Conservation (phyloP, 2,113 vertebrate species). For the Centropristis striata region DNA sequence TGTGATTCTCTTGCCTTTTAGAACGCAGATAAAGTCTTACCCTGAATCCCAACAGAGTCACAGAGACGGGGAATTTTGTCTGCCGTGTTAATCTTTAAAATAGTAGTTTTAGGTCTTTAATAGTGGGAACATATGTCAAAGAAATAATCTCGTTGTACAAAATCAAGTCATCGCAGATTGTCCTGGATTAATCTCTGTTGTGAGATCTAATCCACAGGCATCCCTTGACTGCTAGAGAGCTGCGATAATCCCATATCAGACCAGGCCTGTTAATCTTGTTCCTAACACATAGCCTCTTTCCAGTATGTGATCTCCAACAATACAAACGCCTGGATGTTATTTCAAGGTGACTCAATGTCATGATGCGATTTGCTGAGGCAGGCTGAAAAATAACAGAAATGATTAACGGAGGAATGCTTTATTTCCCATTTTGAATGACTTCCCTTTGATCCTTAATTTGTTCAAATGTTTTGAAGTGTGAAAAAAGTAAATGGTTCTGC, state of each 20-base stretch:
- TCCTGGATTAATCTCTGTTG: constrained; percentile 65
- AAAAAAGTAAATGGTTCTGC: constrained; percentile 31
- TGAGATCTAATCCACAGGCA: constrained; percentile 68
- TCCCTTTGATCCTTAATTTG: constrained; percentile 32
- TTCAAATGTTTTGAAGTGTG: constrained; percentile 12
- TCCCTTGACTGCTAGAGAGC: constrained; percentile 38
- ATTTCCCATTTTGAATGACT: not conserved
- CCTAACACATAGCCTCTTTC: constrained; percentile 45
- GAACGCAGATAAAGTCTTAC: not conserved
- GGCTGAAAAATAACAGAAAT: constrained; percentile 8
- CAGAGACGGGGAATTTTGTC: not conserved
- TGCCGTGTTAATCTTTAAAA: constrained; percentile 22
- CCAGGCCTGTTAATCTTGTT: constrained; percentile 50
- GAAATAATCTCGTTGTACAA: constrained; percentile 61
- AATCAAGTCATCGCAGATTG: constrained; percentile 66
- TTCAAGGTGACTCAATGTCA: constrained; percentile 60
- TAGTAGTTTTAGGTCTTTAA: constrained; percentile 40
- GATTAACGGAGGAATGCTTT: not conserved
- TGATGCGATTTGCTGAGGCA: not conserved
- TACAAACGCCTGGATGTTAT: not conserved
- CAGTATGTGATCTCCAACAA: constrained; percentile 6
- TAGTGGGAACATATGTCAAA: constrained; percentile 52
- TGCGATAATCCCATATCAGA: constrained; percentile 71
- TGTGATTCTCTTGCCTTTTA: constrained; percentile 5
- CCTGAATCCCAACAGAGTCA: not conserved